These are phyloP conservation scores for Rhingia campestris DNA, from an alignment of 2,888 invertebrate genomes.

Conservation along the genomic window DNA sequence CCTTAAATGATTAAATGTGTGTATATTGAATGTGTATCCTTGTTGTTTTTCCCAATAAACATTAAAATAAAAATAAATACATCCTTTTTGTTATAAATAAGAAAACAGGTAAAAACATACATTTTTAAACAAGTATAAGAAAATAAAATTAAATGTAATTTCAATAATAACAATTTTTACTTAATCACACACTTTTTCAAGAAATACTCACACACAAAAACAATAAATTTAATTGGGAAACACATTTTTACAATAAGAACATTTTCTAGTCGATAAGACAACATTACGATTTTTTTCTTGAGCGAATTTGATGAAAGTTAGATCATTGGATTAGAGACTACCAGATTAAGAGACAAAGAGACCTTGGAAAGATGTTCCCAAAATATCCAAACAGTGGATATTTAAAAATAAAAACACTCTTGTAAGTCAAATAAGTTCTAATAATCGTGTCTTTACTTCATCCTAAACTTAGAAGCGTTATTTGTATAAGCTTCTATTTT, in stretches of 20 bases:
- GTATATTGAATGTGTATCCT: constrained; percentile 51
- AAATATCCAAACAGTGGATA: too few relatives aligned
- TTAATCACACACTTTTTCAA: constrained; percentile 55
- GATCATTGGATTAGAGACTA: too few relatives aligned
- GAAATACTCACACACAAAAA: constrained; percentile 46
- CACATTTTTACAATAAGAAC: constrained; percentile 22
- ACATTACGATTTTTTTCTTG: too few relatives aligned
- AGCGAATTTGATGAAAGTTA: too few relatives aligned
- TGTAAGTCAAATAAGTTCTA: too few relatives aligned
- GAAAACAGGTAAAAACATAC: constrained; percentile 13
- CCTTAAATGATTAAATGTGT: constrained; percentile 64
- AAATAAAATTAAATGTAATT: constrained; percentile 26
- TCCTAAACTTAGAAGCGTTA: too few relatives aligned
- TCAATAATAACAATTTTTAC: constrained; percentile 53
- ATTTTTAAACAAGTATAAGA: constrained; percentile 32
- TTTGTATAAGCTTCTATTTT: too few relatives aligned
- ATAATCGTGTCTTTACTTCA: too few relatives aligned
- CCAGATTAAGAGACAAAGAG: too few relatives aligned
- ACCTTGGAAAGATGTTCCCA: too few relatives aligned
- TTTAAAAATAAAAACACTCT: too few relatives aligned
- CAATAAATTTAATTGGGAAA: constrained; percentile 27
- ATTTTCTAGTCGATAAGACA: not conserved
- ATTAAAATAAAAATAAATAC: constrained; percentile 7
- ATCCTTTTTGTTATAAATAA: not conserved
- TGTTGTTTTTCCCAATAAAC: constrained; percentile 35